Evolutionary conservation across 2,888 invertebrate species (phyloP).

Genomic region (Drosophila percnosoma): DNA sequence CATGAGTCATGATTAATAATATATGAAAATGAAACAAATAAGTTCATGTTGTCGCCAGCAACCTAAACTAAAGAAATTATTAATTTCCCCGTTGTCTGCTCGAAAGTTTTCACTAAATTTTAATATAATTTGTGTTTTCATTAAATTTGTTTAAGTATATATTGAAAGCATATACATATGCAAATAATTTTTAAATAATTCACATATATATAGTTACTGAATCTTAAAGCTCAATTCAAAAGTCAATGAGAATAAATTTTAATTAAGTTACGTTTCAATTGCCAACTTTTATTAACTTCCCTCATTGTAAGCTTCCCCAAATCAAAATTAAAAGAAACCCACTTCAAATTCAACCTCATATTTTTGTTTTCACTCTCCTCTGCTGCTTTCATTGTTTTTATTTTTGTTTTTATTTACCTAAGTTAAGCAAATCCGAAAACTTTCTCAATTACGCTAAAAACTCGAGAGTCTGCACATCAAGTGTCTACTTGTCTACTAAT

Average conservation of each 20-base stretch:
- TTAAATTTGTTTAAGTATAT: not conserved
- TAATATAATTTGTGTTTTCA: not conserved
- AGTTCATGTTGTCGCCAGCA: not conserved
- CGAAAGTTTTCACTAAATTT: not conserved
- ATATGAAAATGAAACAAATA: not conserved
- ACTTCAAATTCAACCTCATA: not conserved
- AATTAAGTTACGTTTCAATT: not conserved
- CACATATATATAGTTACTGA: not conserved
- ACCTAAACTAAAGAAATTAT: not conserved
- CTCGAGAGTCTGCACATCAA: constrained; percentile 15
- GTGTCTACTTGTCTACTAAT: constrained; percentile 47
- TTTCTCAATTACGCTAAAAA: constrained; percentile 50
- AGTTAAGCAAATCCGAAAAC: constrained; percentile 19
- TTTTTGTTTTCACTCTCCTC: not conserved
- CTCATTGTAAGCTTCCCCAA: not conserved
- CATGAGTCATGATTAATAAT: not conserved
- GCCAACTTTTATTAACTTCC: not conserved
- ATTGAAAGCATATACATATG: not conserved
- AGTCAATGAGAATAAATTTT: not conserved
- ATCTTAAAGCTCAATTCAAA: not conserved
- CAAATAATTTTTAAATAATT: not conserved
- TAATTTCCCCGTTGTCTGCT: too few relatives aligned
- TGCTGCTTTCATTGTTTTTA: constrained; percentile 5
- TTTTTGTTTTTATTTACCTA: constrained; percentile 2
- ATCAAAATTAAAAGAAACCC: not conserved